Conservation (phyloP, 2,797 vertebrate genomes). For the Eidolon dupreanum region DNA sequence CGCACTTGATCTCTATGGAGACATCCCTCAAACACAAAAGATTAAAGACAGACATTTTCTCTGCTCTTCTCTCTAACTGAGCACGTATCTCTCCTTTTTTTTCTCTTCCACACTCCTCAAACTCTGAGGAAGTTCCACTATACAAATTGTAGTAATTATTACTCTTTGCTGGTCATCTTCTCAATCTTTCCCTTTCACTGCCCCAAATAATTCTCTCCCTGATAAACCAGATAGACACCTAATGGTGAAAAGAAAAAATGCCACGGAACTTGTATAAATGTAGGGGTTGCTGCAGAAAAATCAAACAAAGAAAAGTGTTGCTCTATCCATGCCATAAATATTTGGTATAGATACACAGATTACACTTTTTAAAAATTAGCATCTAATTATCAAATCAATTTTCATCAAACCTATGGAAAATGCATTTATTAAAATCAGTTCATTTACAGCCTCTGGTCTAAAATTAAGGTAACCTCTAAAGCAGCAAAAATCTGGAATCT, state of each 20-base stretch:
- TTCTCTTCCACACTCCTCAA: not conserved
- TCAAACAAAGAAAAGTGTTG: not conserved
- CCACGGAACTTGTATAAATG: not conserved
- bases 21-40: not conserved
- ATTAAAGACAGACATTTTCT: slow-evolving; percentile 5
- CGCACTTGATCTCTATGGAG: slow-evolving; percentile 16
- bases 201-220: not conserved
- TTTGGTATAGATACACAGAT: not conserved
- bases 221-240: not conserved
- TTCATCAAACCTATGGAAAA: slow-evolving; percentile 39
- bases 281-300: not conserved
- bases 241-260: not conserved
- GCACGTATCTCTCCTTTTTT: not conserved
- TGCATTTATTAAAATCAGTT: slow-evolving; percentile 27
- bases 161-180: not conserved
- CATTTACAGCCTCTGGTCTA: not conserved
- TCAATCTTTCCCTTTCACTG: not conserved
- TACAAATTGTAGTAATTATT: not conserved
- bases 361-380: not conserved
- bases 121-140: not conserved
- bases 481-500: slow-evolving; percentile 65
- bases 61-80: not conserved
- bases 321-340: not conserved
- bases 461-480: slow-evolving; percentile 54
- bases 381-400: slow-evolving; percentile 58